Conservation (phyloP, 2,113 vertebrate species). For the Oreocharis arfaki region DNA sequence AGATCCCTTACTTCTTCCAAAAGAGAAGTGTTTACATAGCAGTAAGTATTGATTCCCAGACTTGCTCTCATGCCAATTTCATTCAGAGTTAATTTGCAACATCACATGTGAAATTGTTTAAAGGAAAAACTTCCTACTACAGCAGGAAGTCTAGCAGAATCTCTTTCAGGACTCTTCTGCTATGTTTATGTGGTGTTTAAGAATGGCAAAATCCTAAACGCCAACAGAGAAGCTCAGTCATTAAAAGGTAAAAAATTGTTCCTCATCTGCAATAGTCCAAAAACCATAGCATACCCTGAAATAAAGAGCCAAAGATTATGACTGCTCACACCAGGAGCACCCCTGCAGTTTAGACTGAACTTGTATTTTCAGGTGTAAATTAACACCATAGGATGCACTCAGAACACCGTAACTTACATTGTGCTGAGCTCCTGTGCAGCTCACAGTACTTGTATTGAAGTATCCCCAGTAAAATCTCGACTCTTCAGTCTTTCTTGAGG, state of each 20-base stretch:
- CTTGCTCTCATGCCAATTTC: not conserved
- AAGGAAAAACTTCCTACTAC: not conserved
- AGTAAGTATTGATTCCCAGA: not conserved
- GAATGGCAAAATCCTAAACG: not conserved
- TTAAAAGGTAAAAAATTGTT: not conserved
- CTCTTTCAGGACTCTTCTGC: not conserved
- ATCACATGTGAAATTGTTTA: not conserved
- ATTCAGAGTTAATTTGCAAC: not conserved
- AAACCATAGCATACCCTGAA: not conserved
- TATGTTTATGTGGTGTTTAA: not conserved
- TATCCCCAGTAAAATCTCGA: not conserved
- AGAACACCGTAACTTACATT: rapidly evolving
- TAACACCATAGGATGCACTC: not conserved
- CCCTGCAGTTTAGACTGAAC: not conserved
- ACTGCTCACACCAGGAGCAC: not conserved
- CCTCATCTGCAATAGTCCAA: not conserved
- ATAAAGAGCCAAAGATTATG: not conserved
- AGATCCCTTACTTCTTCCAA: not conserved
- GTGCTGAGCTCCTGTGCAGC: not conserved
- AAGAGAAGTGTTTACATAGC: not conserved
- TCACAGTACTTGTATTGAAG: not conserved
- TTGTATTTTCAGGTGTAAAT: not conserved
- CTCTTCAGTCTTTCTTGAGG: not conserved
- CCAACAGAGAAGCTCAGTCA: not conserved
- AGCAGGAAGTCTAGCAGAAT: not conserved